Evolutionary conservation across 2,113 vertebrate species (phyloP), one percentile per base, ranked within the genome.

Genomic region (Monopterus albus): DNA sequence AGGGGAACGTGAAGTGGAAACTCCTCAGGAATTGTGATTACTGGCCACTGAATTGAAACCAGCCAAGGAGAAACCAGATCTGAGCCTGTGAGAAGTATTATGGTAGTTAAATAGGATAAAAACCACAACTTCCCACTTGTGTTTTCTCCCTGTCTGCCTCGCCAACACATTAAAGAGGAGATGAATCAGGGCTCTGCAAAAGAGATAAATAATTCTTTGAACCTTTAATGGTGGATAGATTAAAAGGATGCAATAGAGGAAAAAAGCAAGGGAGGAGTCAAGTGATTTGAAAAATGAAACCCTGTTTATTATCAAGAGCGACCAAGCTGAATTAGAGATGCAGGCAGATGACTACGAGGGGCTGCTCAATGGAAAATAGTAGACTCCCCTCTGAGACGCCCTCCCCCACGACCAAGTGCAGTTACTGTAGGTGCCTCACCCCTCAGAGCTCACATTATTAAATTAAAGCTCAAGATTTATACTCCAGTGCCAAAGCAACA

Each of bases 401-500:
- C 56, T 69, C 42, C 58, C 57, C 28, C 53, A 49, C 72, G 64
- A 81, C 82, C 85, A 84, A 82, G 75, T 59, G 10, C 70, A 70
- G 38, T 25, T 64, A n/a, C n/a, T n/a, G n/a, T 72, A 60, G 57
- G 64, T 82, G 75, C 62, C 26, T 86, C 51, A 72, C 61, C 76
- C 62, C 55, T 79, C 51, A 25, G 42, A 38, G 76, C 59, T 53
- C 18, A 11, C 46, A 45, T 85, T 82, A 85, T 89, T 85, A 77
- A 86, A 90, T 87, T 77, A 89, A 86, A 81, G 33, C 58, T 62
- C 36, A 71, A 79, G 87, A 91, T 91, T 88, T 84, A 88, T 86
- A 60, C 69, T 66, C 72, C 42, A 55, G 68, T 83, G 61, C 76
- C 84, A 88, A 62, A 72, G 77, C 70, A 85, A 79, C 29, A 50